Evolutionary conservation across 2,797 vertebrate genomes (phyloP).

Genomic region (Vultur gryphus): DNA sequence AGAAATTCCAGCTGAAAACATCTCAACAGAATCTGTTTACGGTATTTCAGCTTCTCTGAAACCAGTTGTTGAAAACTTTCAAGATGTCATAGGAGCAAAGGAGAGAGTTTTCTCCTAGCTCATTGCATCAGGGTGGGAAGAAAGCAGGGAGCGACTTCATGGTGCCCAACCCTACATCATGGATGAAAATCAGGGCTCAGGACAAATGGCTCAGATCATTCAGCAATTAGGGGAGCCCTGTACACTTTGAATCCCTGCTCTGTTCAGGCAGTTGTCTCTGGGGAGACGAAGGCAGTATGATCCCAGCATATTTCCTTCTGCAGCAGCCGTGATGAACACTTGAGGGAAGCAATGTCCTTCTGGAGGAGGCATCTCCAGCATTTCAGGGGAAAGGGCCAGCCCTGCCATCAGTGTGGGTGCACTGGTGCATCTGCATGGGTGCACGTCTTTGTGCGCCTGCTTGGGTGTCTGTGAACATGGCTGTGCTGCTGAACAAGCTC

Average conservation of each 20-base stretch:
- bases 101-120: not conserved
- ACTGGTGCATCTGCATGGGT: too few species aligned
- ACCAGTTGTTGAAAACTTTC: not conserved
- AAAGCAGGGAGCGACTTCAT: not conserved
- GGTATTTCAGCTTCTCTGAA: not conserved
- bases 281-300: not conserved
- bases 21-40: not conserved
- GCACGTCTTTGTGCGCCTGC: rapidly evolving
- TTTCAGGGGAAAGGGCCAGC: not conserved
- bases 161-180: rapidly evolving
- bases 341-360: not conserved
- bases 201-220: not conserved
- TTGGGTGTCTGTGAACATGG: rapidly evolving
- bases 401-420: not conserved
- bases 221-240: rapidly evolving
- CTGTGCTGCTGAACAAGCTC: not conserved
- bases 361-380: not conserved
- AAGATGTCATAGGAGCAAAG: not conserved
- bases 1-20: not conserved
- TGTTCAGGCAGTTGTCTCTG: not conserved
- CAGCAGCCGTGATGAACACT: not conserved
- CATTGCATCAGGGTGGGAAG: not conserved
- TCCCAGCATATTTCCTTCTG: not conserved
- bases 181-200: not conserved
- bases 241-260: not conserved